Evolutionary conservation across 92 coral and sea anemone species (phyloP), one percentile per base, ranked within the genome.

Genomic region (Zoanthus solanderi): DNA sequence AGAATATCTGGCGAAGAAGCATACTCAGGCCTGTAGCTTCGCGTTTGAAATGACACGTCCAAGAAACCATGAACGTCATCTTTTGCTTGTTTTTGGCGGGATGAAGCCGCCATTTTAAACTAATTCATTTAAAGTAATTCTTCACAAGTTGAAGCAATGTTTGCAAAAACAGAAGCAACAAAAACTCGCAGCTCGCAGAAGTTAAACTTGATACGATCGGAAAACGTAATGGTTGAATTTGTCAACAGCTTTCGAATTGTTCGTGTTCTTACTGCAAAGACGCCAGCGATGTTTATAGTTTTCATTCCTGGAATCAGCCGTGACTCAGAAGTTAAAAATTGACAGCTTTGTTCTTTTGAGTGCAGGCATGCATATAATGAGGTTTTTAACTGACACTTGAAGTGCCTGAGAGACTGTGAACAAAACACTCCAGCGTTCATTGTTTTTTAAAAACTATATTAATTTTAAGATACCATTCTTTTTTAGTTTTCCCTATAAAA

Each of bases 11-110:
- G 89, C 34, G 91, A 89, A 7, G 94, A 93, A 16, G 98, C 89
- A 83, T 95, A 95, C 76, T 95, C 98, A 1, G 98, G 98, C 12
- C 98, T 92, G 87, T 95, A 95, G 71, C 96, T 95, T 58, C 95
- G 90, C 3, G 98, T 95, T 78, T 94, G 96, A 83, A 95, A 95
- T 44, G 98, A 95, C 47, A 95, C 77, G 57, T 95, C 94, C 77
- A 93, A 92, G 78, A 95, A 95, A 32, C 98, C 98, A 17, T 95
- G 88, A 56, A 91, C 77, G 73, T 91, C 94, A 16, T 83, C 83
- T 29, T 79, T 77, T 75, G 83, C 72, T 13, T 90, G 78, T 34
- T 91, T 80, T 66, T 76, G 87, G 68, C 88, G 79, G 74, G 57
- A 84, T 57, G 83, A 31, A 30, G 65, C 78, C 71, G 93, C 89